Conservation (phyloP, 2,888 invertebrate genomes). For the Lomographa bimaculata region DNA sequence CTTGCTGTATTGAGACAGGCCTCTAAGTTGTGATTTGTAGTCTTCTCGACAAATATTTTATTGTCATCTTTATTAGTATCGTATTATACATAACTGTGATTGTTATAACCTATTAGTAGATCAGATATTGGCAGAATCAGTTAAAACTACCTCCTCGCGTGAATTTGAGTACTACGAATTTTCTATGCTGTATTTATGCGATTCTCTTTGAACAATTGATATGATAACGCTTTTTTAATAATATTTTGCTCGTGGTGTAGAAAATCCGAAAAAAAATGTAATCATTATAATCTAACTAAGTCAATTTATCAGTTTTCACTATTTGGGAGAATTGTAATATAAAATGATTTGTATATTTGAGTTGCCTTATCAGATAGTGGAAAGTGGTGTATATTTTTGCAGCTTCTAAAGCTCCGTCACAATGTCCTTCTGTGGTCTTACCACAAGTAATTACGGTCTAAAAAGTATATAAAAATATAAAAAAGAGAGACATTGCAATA, state of each 20-base stretch:
- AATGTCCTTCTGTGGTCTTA: slow-evolving; percentile 9
- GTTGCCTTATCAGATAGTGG: slow-evolving; percentile 23
- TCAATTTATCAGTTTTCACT: slow-evolving; percentile 27
- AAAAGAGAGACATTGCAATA: slow-evolving; percentile 70
- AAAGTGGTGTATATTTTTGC: slow-evolving; percentile 14
- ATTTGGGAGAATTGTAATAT: slow-evolving; percentile 8
- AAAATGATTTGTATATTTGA: slow-evolving; percentile 26
- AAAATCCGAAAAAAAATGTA: slow-evolving; percentile 5
- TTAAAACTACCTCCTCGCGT: slow-evolving; percentile 59
- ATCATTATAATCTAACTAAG: slow-evolving; percentile 11
- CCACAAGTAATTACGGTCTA: slow-evolving; percentile 51
- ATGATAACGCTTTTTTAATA: slow-evolving; percentile 14
- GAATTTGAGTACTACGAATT: slow-evolving; percentile 41
- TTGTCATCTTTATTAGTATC: slow-evolving; percentile 59
- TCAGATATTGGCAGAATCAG: slow-evolving; percentile 58
- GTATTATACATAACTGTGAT: slow-evolving; percentile 67
- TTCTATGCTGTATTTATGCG: slow-evolving; percentile 40
- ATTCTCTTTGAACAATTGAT: slow-evolving; percentile 33
- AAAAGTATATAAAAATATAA: slow-evolving; percentile 44
- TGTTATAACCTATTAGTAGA: slow-evolving; percentile 54
- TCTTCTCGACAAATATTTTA: slow-evolving; percentile 71
- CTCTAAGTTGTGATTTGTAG: slow-evolving; percentile 75
- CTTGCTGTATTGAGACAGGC: slow-evolving; percentile 59
- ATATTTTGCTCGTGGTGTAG: slow-evolving; percentile 14
- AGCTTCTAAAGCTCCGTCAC: slow-evolving; percentile 14